A percentile compares a stretch with the other conserved stretches of the same genome.
Evolutionary conservation across 2,888 invertebrate genomes (phyloP).

Genomic region (Yponomeuta cagnagella): DNA sequence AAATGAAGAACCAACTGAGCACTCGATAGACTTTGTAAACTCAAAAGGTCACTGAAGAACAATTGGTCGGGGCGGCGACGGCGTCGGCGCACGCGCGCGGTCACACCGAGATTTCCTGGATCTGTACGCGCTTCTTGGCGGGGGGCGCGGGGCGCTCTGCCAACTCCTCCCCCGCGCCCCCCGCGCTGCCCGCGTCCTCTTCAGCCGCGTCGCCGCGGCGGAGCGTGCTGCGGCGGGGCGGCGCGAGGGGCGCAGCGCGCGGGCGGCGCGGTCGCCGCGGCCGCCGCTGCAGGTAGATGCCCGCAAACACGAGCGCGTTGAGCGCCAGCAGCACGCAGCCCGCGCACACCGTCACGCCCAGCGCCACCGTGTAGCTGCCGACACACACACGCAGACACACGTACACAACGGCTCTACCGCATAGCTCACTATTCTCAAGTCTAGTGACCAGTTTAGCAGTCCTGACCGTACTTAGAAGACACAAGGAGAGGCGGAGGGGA

Average conservation of each 20-base stretch:
- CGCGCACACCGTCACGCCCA: conserved; percentile 85
- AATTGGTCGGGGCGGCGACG: conserved; percentile 3
- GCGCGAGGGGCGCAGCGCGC: conserved; percentile 66
- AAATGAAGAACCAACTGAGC: background rate
- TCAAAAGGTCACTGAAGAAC: conserved; percentile 2
- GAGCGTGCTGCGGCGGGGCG: conserved; percentile 21
- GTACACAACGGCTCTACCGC: too few relatives aligned
- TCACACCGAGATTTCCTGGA: conserved; percentile 86
- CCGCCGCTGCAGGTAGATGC: conserved; percentile 84
- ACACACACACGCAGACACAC: background rate
- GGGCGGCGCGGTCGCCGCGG: conserved; percentile 53
- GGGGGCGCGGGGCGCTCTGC: conserved; percentile 65
- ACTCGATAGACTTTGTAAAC: conserved; percentile 10
- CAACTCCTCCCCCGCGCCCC: conserved; percentile 38
- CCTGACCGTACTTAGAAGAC: too few relatives aligned
- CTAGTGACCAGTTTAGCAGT: too few relatives aligned
- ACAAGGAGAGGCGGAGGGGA: too few relatives aligned
- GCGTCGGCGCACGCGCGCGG: background rate
- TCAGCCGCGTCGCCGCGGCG: conserved; percentile 26
- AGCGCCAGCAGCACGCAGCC: conserved; percentile 82
- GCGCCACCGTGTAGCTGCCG: conserved; percentile 82
- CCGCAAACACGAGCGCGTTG: conserved; percentile 85
- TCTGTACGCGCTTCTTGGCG: conserved; percentile 86
- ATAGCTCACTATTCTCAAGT: too few relatives aligned
- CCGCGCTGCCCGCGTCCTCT: conserved; percentile 26